These are phyloP conservation scores for Patagioenas fasciata DNA, from an alignment of 2,113 vertebrate species.

Conservation along the genomic window DNA sequence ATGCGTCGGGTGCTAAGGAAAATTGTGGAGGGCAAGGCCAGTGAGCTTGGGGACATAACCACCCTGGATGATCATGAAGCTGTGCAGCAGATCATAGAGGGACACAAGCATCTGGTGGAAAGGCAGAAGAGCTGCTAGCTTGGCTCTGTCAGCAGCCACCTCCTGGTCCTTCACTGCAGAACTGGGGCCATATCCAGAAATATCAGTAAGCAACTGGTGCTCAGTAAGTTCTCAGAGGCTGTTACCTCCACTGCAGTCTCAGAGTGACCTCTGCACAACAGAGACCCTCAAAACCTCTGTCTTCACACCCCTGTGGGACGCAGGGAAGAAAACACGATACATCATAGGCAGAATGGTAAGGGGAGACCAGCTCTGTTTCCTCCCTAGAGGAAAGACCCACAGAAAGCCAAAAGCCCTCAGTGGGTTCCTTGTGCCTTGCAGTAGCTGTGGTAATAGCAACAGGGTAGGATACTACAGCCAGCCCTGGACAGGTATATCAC, in stretches of 20 bases:
- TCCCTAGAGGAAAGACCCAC: not conserved
- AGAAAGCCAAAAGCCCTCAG: not conserved
- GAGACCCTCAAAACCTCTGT: not conserved
- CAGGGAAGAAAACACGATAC: not conserved
- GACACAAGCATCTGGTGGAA: slow-evolving; percentile 29
- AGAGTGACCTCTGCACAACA: not conserved
- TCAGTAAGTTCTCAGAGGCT: not conserved
- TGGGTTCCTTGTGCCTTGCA: not conserved
- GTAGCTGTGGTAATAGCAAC: not conserved
- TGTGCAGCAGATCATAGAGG: slow-evolving; percentile 76
- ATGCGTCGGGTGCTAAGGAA: slow-evolving; percentile 80
- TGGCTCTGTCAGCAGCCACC: not conserved
- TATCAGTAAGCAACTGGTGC: not conserved
- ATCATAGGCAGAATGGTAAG: not conserved
- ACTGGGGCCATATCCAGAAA: not conserved
- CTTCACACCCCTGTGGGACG: not conserved
- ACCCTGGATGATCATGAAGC: slow-evolving; percentile 76
- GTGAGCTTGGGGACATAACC: slow-evolving; percentile 78
- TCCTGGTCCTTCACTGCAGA: not conserved
- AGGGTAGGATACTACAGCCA: not conserved
- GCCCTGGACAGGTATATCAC: not conserved
- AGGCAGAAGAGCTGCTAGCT: not conserved
- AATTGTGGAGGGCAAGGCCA: slow-evolving; percentile 74
- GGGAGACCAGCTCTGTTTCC: not conserved
- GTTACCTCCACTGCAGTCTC: not conserved